A percentile compares a stretch with the other conserved stretches of the same genome.
Conservation (phyloP, 92 coral and sea anemone species). For the Epizoanthus fatuus region DNA sequence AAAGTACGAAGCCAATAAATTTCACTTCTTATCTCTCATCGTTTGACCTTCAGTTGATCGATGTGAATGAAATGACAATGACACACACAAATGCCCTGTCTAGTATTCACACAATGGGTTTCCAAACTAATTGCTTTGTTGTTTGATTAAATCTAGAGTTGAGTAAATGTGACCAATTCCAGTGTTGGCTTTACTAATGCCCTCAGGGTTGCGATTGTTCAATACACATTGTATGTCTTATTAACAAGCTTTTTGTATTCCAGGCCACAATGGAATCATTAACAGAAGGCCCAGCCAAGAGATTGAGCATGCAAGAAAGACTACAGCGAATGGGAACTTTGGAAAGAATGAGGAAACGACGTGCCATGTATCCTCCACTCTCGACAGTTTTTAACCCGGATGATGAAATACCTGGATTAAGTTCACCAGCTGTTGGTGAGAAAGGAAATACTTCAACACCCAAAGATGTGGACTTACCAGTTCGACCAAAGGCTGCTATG, state of each 20-base stretch:
- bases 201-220: too few species aligned
- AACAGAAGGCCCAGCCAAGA: conserved; percentile 30
- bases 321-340: conserved; percentile 75
- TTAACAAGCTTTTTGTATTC: neutral
- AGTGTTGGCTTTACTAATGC: too few species aligned
- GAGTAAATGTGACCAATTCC: too few species aligned
- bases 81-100: too few species aligned
- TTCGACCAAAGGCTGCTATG: conserved; percentile 60
- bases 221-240: neutral
- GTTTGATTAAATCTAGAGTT: too few species aligned
- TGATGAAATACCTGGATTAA: conserved; percentile 49
- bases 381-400: conserved; percentile 87
- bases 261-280: conserved; percentile 8
- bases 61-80: too few species aligned
- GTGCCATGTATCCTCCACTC: conserved; percentile 99
- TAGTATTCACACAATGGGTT: too few species aligned
- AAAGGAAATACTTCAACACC: conserved; percentile 29
- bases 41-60: too few species aligned
- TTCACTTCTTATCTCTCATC: too few species aligned
- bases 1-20: too few species aligned
- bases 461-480: conserved; percentile 34
- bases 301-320: conserved; percentile 16
- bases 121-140: too few species aligned
- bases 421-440: neutral
- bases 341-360: conserved; percentile 79